Conservation (phyloP, 2,797 vertebrate species). For the Vespertilio murinus region DNA sequence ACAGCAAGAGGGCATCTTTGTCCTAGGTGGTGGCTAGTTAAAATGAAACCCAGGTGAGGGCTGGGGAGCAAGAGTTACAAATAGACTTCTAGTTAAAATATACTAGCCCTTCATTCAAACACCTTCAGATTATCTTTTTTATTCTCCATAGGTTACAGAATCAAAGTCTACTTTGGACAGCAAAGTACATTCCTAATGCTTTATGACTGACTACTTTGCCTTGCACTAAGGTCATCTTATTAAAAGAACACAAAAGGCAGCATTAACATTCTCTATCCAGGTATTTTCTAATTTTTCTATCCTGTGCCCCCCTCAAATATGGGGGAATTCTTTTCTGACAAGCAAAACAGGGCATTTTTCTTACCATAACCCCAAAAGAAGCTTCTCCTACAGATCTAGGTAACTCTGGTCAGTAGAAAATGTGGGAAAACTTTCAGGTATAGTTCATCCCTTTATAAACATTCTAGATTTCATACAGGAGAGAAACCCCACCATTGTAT, state of each 20-base stretch:
- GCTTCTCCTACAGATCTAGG: constrained; percentile 29
- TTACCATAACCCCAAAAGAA: constrained; percentile 41
- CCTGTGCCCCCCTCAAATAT: neutral
- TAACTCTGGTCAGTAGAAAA: constrained; percentile 36
- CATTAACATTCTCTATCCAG: neutral
- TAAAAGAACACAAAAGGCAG: constrained; percentile 3
- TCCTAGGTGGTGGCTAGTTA: neutral
- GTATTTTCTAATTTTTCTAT: neutral
- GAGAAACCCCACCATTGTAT: constrained; percentile 67
- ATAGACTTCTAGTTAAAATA: neutral
- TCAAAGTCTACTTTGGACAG: constrained; percentile 20
- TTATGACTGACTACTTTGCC: neutral
- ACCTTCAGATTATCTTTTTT: neutral
- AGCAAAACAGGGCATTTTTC: constrained; percentile 34
- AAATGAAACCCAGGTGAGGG: neutral
- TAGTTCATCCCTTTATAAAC: constrained; percentile 67
- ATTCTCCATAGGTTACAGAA: neutral
- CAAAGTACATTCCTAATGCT: neutral
- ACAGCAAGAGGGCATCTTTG: neutral
- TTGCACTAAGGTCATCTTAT: neutral
- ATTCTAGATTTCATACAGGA: constrained; percentile 65
- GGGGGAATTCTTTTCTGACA: constrained; percentile 44
- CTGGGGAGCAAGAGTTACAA: neutral
- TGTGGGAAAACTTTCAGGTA: constrained; percentile 68
- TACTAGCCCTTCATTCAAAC: neutral